These are phyloP conservation scores for Chloroceryle inda DNA, from an alignment of 2,797 vertebrate species.

Conservation along the genomic window DNA sequence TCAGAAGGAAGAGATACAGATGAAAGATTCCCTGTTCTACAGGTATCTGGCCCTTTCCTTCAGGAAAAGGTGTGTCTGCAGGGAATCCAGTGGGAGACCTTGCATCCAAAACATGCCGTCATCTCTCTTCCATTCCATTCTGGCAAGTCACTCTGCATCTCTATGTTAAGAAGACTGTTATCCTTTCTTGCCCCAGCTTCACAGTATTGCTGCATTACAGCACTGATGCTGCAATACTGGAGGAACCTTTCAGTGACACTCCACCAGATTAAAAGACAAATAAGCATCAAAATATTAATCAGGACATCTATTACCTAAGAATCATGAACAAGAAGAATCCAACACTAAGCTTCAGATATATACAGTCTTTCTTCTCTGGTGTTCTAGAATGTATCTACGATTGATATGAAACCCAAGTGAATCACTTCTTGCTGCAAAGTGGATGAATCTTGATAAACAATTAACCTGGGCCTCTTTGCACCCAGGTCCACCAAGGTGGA, in stretches of 20 bases:
- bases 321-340: neutral
- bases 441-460: neutral
- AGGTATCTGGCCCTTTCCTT: neutral
- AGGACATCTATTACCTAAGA: neutral
- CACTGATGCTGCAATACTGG: neutral
- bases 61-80: neutral
- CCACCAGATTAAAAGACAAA: neutral
- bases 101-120: neutral
- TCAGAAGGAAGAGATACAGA: slow-evolving; percentile 38
- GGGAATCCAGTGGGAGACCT: neutral
- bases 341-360: neutral
- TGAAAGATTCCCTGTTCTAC: slow-evolving; percentile 7
- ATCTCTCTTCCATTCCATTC: neutral
- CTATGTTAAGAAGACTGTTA: neutral
- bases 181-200: neutral
- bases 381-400: neutral
- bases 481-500: neutral
- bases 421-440: neutral
- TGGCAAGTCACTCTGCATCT: slow-evolving; percentile 1
- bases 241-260: neutral
- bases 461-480: neutral
- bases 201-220: neutral
- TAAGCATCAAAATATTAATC: neutral
- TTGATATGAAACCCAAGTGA: neutral
- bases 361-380: neutral